Evolutionary conservation across 23 tunicate species (phyloP).

Genomic region (Pegea sp.): DNA sequence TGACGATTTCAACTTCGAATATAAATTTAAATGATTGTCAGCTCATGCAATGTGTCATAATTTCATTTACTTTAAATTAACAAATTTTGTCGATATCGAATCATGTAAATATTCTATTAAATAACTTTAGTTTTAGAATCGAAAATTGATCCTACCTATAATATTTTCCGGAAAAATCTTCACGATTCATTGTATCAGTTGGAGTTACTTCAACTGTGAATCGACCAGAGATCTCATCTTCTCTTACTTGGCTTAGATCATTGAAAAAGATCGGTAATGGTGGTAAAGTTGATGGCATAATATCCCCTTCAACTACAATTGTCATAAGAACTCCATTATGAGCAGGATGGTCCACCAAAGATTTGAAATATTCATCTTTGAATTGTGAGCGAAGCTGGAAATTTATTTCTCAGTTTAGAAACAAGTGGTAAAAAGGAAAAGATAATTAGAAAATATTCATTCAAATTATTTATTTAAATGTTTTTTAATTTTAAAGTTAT

Average conservation of each 20-base stretch:
- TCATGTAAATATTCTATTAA: no score
- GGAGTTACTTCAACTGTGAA: slow-evolving; percentile 43
- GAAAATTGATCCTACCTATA: slow-evolving; percentile 4
- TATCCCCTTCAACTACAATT: slow-evolving; percentile 10
- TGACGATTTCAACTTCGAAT: neutral
- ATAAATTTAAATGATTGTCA: no score
- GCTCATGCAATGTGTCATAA: no score
- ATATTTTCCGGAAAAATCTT: slow-evolving; percentile 6
- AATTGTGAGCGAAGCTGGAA: slow-evolving; percentile 30
- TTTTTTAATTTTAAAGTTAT: no score
- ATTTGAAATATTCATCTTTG: slow-evolving; percentile 1
- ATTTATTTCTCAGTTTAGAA: no score
- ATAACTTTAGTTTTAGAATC: neutral
- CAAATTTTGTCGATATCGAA: no score
- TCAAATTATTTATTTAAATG: no score
- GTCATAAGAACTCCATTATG: slow-evolving; percentile 10
- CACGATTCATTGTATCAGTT: slow-evolving; percentile 16
- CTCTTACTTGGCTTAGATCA: slow-evolving; percentile 16
- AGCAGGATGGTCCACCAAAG: slow-evolving; percentile 29
- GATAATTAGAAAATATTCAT: no score
- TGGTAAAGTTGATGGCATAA: slow-evolving; percentile 5
- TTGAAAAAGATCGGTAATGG: neutral
- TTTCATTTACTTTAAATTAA: no score
- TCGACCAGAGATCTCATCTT: slow-evolving; percentile 13
- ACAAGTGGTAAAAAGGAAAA: no score